These are phyloP conservation scores for Australoheros scitulus DNA, from an alignment of 2,113 vertebrate genomes.

Conservation along the genomic window DNA sequence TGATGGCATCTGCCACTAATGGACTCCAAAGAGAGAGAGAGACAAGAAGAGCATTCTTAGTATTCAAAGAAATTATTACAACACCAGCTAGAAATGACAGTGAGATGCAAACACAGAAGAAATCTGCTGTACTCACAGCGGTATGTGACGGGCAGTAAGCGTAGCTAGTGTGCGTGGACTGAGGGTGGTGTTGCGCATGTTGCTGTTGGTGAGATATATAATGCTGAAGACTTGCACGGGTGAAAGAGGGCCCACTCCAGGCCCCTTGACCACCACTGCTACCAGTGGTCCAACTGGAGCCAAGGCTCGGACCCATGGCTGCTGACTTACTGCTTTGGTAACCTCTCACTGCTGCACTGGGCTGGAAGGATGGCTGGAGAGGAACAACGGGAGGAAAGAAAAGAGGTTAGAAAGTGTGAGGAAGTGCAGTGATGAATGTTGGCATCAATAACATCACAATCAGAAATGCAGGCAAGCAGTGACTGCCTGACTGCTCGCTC, in stretches of 20 bases:
- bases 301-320: conserved; percentile 83
- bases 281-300: conserved; percentile 81
- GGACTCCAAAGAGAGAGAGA: conserved; percentile 20
- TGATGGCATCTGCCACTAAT: conserved; percentile 29
- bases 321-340: conserved; percentile 84
- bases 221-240: conserved; percentile 82
- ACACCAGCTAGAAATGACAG: background rate
- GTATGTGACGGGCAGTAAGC: conserved; percentile 84
- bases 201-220: conserved; percentile 75
- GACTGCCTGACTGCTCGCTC: conserved; percentile 53
- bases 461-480: conserved; percentile 28
- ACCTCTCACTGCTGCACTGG: conserved; percentile 84
- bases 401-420: conserved; percentile 11
- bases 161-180: conserved; percentile 81
- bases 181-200: conserved; percentile 34
- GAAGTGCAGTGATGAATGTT: conserved; percentile 35
- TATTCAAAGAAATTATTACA: background rate
- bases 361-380: conserved; percentile 71
- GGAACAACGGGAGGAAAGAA: background rate
- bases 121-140: conserved; percentile 80
- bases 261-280: conserved; percentile 74
- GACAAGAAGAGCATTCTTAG: background rate
- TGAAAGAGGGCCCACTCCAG: conserved; percentile 79
- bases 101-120: background rate
- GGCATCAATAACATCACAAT: conserved; percentile 24